These are phyloP conservation scores for Lasiommata megera DNA, from an alignment of 2,888 invertebrate genomes.

Conservation along the genomic window DNA sequence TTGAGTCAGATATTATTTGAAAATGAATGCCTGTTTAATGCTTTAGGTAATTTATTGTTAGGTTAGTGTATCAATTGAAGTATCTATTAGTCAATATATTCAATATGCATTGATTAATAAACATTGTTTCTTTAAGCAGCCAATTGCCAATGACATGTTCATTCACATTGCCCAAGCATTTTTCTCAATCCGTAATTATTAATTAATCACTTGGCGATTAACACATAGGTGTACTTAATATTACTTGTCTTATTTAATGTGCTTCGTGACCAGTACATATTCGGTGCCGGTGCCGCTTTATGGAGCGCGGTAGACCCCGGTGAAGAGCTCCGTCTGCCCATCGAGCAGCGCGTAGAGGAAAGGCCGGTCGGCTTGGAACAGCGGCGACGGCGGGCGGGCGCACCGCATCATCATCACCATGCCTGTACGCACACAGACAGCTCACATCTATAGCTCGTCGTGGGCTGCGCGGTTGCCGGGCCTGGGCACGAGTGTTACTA, in stretches of 20 bases:
- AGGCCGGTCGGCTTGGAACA: conserved; percentile 66
- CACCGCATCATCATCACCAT: conserved; percentile 70
- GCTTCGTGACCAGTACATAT: background rate
- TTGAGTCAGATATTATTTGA: no score
- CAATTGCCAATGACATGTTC: no score
- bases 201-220: background rate
- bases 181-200: background rate
- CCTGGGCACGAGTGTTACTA: conserved; percentile 42
- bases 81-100: no score
- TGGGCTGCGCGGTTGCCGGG: conserved; percentile 19
- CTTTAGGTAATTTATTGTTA: no score
- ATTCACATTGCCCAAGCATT: background rate
- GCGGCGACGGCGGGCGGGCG: conserved; percentile 44
- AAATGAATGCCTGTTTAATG: no score
- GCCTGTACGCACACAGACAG: conserved; percentile 47
- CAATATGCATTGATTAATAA: no score
- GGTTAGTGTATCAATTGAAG: no score
- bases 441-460: conserved; percentile 48
- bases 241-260: background rate
- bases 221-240: background rate
- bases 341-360: conserved; percentile 61
- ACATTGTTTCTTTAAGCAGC: no score
- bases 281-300: background rate
- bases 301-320: conserved; percentile 50
- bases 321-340: conserved; percentile 48